Evolutionary conservation across 2,888 invertebrate species (phyloP), one percentile per base, ranked within the genome.

Genomic region (Epirrita christyi): DNA sequence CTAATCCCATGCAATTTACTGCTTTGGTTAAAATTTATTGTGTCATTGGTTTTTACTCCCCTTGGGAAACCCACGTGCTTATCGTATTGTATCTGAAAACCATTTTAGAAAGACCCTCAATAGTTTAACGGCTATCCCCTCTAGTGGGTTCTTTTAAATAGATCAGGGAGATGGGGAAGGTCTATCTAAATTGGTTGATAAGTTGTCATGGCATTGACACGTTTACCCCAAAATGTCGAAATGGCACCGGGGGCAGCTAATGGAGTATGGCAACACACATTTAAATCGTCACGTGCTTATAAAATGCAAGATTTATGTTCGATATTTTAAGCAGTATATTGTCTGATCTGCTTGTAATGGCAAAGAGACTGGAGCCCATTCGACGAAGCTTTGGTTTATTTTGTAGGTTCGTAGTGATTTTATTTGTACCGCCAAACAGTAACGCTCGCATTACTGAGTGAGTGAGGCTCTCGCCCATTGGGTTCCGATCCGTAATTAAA

Each of bases 181-280:
- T 72, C 80, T 64, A 45, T 37, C 47, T 67, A 73, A n/a, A 34
- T 34, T 75, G 78, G 83, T 58, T 43, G 51, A 59, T 55, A 59
- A 59, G 61, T 70, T 55, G 61, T 66, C 67, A 75, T 69, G 71
- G 73, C 73, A 81, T 78, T 79, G 76, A 73, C 73, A 72, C 66
- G 71, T 82, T 86, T 82, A 81, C 83, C 83, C 86, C 77, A 76
- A 80, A 83, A 78, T 63, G 69, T 69, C 62, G 66, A 70, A 77
- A 73, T 76, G 67, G 59, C 63, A 71, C 65, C 44, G 78, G 84
- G 82, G 72, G 75, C 66, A 68, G 65, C 72, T 82, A 85, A 85
- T 84, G 81, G 80, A 76, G 80, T 80, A 79, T 73, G 70, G 74
- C 67, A 76, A 78, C 80, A 79, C 55, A 75, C 71, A 70, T 71